These are phyloP conservation scores for Amphipoea oculea DNA, from an alignment of 2,888 invertebrate genomes.

Conservation along the genomic window DNA sequence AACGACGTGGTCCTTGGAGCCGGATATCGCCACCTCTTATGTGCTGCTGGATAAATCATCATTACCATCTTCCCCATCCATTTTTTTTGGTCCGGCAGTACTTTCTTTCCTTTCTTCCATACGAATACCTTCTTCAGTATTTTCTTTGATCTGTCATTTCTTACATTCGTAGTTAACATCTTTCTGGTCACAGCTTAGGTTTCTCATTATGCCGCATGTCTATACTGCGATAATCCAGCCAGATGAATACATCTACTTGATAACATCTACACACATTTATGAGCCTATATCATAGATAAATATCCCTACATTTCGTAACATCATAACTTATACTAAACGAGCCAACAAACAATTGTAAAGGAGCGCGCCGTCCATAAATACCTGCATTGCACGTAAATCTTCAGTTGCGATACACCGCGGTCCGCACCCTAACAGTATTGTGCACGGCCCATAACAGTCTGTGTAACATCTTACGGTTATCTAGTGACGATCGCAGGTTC, in stretches of 20 bases:
- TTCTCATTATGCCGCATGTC: background rate
- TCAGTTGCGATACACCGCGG: conserved; percentile 36
- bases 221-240: background rate
- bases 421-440: conserved; percentile 46
- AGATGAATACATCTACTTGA: background rate
- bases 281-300: conserved; percentile 28
- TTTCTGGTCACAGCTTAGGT: background rate
- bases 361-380: conserved; percentile 45
- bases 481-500: conserved; percentile 52
- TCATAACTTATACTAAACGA: conserved; percentile 38
- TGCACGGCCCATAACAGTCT: conserved; percentile 42
- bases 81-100: background rate
- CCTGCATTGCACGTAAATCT: conserved; percentile 47
- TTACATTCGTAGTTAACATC: background rate
- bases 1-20: background rate
- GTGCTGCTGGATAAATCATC: background rate
- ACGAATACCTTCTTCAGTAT: background rate
- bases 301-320: conserved; percentile 24
- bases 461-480: conserved; percentile 60
- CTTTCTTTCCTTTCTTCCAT: background rate
- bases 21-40: background rate
- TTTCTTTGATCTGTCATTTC: background rate
- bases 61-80: background rate
- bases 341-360: conserved; percentile 40
- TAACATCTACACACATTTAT: background rate